Base-by-base conservation (phyloP, 1,140 invertebrate genomes). In the Tetramorium alpestre region DNA sequence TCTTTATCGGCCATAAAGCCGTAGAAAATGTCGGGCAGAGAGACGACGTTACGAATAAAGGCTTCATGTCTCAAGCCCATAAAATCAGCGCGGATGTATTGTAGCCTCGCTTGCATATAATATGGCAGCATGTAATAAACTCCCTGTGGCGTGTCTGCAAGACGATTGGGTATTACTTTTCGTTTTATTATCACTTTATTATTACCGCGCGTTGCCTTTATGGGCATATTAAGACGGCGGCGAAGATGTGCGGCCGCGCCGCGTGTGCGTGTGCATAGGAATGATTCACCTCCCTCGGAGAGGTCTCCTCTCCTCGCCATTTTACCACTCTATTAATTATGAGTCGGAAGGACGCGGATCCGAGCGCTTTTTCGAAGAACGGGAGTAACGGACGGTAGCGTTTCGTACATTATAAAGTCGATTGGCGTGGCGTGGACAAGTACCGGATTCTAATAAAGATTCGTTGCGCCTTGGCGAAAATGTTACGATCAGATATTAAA, bases 151-250 rank as follows among this genome's bases (percentile, higher is more conserved):
- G 93, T 92, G 89, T 89, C 89, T 58, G 90, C 86, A 60, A 81
- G 88, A 92, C 92, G 89, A 91, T 92, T 91, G 89, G 89, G 75
- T 88, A 90, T 92, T 93, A 93, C 86, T 92, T 93, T 93, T 92
- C 92, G 88, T 93, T 94, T 94, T 94, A 94, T 93, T 93, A 94
- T 94, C 93, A 87, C 93, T 94, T 93, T 93, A 93, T 94, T 94
- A 94, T 93, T 93, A 92, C 92, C 67, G 86, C 91, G 82, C 87
- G 85, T 93, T 67, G 90, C 81, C 73, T 92, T 94, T 94, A 94
- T 86, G 87, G 90, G 69, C 92, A 89, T 93, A 93, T 93, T 93
- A 93, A 93, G 89, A 58, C 81, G 28, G 41, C 62, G 62, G 47
- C 51, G 73, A 62, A 22, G 64, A 54, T 38, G 64, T 18, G 70